These are phyloP conservation scores for Heteractis magnifica DNA, from an alignment of 92 coral and sea anemone species.

Conservation along the genomic window DNA sequence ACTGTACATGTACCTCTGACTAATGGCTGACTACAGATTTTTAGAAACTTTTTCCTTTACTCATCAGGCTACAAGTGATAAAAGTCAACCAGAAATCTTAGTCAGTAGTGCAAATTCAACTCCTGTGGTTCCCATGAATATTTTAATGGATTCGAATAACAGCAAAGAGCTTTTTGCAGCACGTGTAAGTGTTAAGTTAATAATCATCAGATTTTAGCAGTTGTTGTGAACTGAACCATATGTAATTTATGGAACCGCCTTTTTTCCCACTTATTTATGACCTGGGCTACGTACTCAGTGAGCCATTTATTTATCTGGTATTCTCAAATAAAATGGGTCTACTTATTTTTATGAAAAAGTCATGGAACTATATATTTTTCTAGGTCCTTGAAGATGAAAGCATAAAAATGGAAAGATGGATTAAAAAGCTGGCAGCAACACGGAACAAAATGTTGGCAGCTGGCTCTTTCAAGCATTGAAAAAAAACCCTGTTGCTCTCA, in stretches of 20 bases:
- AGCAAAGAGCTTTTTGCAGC: constrained; percentile 72
- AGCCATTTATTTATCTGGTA: no score
- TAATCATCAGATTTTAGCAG: no score
- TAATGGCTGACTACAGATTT: no score
- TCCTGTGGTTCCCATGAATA: not conserved
- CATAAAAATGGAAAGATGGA: constrained; percentile 87
- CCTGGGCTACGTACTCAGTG: no score
- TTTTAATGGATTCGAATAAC: not conserved
- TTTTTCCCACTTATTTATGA: not conserved
- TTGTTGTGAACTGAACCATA: no score
- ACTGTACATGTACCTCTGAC: no score
- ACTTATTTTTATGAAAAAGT: no score
- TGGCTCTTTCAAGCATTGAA: constrained; percentile 19
- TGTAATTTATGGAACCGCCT: not conserved
- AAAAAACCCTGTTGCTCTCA: not conserved
- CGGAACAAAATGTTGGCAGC: constrained; percentile 75
- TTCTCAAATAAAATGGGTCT: no score
- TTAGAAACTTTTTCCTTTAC: not conserved
- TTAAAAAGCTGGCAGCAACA: constrained; percentile 81
- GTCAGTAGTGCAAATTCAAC: not conserved
- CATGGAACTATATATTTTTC: not conserved
- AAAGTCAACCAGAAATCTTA: not conserved
- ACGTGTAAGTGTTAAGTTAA: constrained; percentile 54
- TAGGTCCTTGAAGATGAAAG: constrained; percentile 92
- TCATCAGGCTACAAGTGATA: not conserved